Evolutionary conservation across 2,797 vertebrate species (phyloP), one percentile per base, ranked within the genome.

Genomic region (Anguilla marmorata): DNA sequence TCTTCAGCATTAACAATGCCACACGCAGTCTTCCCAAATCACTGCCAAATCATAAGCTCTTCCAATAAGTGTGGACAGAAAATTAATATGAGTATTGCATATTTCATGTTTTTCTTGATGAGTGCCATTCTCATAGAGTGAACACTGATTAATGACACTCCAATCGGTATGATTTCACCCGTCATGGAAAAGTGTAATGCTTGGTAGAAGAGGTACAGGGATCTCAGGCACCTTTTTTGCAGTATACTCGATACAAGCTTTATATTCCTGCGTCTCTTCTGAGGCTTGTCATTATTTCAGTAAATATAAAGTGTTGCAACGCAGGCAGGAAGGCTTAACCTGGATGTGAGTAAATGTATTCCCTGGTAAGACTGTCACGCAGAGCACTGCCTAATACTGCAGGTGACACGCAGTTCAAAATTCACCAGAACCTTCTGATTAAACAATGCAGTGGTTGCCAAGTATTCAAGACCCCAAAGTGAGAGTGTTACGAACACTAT

Each of bases 281-380:
- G 74, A 21, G 74, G 30, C 74, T 14, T 41, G 74, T 41, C 16
- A 41, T 76, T 76, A 76, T 76, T 76, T 76, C 74, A 76, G 74
- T 76, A 41, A 41, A 74, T 33, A 19, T 52, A 74, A 69, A 69
- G 63, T 27, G 63, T 69, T 27, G 63, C n/a, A 21, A 27, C 27
- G 2, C 69, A 33, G 69, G 69, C 27, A 72, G 37, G 16, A 76
- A 37, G 30, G 37, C 14, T 33, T 76, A 37, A 76, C 74, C 33
- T 14, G 41, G 33, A 76, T 41, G 16, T 41, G 14, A 76, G 30
- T 33, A 76, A 21, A 3, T 16, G 30, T 41, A 41, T 76, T 41
- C 74, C 37, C 30, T 8, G 30, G 30, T 76, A n/a, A 19, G 37
- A 19, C 5, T 21, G 14, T 41, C 74, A 30, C n/a, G 14, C 37